phyloP scores from a whole-genome alignment of 2,113 vertebrate species.

The Epinephelus fuscoguttatus region DNA sequence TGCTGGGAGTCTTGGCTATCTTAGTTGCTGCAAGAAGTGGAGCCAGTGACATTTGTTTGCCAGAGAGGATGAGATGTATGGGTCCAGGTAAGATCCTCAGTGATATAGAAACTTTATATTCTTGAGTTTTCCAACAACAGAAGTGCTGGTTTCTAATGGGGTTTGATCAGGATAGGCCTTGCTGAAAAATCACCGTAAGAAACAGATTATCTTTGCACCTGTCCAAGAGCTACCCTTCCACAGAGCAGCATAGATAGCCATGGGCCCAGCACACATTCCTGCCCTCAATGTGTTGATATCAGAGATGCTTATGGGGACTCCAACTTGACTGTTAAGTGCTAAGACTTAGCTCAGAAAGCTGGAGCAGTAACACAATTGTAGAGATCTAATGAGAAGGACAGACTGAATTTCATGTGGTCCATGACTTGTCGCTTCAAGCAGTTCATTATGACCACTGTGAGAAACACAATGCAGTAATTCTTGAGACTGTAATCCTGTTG shows the following conservation, averaged over 20 bases:
- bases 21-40: not conserved
- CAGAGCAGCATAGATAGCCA: not conserved
- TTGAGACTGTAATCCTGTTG: not conserved
- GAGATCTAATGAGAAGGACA: not conserved
- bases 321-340: not conserved
- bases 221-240: not conserved
- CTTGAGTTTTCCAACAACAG: not conserved
- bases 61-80: not conserved
- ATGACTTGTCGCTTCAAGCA: not conserved
- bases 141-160: not conserved
- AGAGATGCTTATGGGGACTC: not conserved
- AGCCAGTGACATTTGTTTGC: not conserved
- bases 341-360: not conserved
- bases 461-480: not conserved
- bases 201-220: not conserved
- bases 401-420: not conserved
- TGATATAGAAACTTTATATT: not conserved
- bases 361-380: not conserved
- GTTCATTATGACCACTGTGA: not conserved
- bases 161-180: not conserved
- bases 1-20: not conserved
- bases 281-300: not conserved
- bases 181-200: not conserved
- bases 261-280: not conserved
- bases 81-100: not conserved